Conservation (phyloP, 2,888 invertebrate species). For the Dolichopus griseipennis region DNA sequence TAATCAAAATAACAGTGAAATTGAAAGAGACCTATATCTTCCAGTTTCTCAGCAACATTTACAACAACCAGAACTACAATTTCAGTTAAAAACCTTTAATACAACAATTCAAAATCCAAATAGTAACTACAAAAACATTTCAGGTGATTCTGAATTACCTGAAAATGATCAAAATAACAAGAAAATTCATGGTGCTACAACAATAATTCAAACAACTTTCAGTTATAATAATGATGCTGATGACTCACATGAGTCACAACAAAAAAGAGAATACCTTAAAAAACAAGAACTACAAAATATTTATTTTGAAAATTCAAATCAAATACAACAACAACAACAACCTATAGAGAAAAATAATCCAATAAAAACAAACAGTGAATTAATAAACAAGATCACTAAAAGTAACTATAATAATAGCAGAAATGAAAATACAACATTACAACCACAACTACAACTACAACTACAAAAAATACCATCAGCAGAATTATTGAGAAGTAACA, state of each 20-base stretch:
- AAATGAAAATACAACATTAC: not conserved
- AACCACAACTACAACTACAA: too few species aligned
- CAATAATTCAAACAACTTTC: not conserved
- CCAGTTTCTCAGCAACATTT: not conserved
- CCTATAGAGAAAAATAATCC: not conserved
- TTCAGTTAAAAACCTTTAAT: not conserved
- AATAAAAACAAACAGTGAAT: not conserved
- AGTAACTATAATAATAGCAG: not conserved
- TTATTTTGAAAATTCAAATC: not conserved
- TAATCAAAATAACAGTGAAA: not conserved
- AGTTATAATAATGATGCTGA: not conserved
- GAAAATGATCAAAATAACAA: not conserved
- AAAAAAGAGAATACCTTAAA: not conserved
- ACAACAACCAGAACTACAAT: not conserved
- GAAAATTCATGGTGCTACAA: not conserved
- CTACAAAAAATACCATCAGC: not conserved
- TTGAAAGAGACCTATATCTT: not conserved
- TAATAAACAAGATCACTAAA: not conserved
- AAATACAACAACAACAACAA: not conserved
- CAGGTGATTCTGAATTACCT: not conserved
- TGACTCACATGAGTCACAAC: slow-evolving; percentile 1
- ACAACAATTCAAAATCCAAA: not conserved
- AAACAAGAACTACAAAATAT: not conserved
- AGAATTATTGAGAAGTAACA: not conserved
- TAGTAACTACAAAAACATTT: not conserved